Base-by-base conservation (phyloP, 2,888 invertebrate genomes). In the Mesorhabditis sp. region DNA sequence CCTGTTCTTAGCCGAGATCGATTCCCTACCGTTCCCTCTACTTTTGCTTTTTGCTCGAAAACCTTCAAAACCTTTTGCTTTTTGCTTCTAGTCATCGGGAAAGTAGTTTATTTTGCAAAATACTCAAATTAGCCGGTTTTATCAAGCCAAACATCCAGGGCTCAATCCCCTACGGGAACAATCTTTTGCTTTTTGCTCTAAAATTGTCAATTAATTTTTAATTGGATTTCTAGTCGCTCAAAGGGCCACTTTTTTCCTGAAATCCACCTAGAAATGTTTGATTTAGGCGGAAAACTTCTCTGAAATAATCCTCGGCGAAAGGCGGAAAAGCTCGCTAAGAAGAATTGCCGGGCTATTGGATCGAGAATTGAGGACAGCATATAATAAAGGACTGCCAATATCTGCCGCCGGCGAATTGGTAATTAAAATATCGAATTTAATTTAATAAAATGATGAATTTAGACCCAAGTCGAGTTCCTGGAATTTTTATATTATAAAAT, bases 401-500 rank as follows among this genome's bases (percentile, higher is more conserved):
- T 2, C 58, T 50, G 58, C n/a, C 7, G 7, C 58, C n/a, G n/a
- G 58, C 7, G 58, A 50, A 50, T n/a, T 50, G 58, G 58, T 50
- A 50, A 50, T 13, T 13, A n/a, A 50, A 50, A n/a, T n/a, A 28
- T 28, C 28, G 28, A 28, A 28, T 28, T 28, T 28, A 28, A 28
- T 28, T 28, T 28, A 28, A 28, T 28, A 28, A 28, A 28, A 28
- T 28, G 28, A 28, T 28, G 28, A 28, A 69, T 74, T 63, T 71
- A 79, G 79, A 79, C 74, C 7, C 71, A 76, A n/a, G 70, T 77
- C 0, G 80, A 80, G 61, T 78, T 74, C 69, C 75, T 80, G 28
- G 80, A 80, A 62, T 80, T 76, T 43, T 67, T 80, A 3, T 74
- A 74, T 64, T 77, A 77, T 72, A 80, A 80, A 71, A 70, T 80